Percentiles rank a stretch among this genome's conserved stretches.
Evolutionary conservation across 2,888 invertebrate genomes (phyloP).

Genomic region (Athalia circularis): DNA sequence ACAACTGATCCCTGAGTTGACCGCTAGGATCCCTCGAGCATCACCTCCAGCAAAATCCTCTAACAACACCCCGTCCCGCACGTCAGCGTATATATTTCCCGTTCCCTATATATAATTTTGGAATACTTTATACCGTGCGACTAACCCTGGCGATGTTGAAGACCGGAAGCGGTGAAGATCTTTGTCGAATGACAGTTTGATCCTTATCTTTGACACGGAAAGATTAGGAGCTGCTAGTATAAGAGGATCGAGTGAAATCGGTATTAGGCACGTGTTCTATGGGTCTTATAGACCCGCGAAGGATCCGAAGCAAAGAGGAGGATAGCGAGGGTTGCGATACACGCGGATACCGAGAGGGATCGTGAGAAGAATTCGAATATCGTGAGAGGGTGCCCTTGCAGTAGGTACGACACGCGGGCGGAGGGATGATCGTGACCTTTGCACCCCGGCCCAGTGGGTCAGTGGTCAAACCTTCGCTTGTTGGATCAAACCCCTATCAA

Average conservation of each 20-base stretch:
- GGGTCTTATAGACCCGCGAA: slow-evolving; percentile 7
- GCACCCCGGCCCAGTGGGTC: slow-evolving; percentile 60
- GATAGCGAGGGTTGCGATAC: slow-evolving; percentile 5
- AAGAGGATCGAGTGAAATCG: slow-evolving; percentile 31
- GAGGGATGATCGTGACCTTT: slow-evolving; percentile 45
- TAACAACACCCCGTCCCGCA: slow-evolving; percentile 19
- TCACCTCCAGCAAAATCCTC: slow-evolving; percentile 33
- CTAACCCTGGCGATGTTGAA: not conserved
- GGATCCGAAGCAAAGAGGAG: not conserved
- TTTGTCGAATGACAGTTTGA: slow-evolving; percentile 14
- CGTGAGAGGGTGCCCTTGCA: slow-evolving; percentile 16
- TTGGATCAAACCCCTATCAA: slow-evolving; percentile 59
- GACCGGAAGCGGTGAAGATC: not conserved
- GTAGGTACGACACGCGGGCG: not conserved
- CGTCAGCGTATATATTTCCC: not conserved
- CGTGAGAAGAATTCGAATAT: slow-evolving; percentile 41
- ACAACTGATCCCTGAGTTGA: slow-evolving; percentile 34
- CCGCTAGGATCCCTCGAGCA: slow-evolving; percentile 39
- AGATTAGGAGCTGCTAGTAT: slow-evolving; percentile 21
- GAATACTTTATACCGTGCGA: not conserved
- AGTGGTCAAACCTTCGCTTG: slow-evolving; percentile 62
- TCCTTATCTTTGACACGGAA: slow-evolving; percentile 21
- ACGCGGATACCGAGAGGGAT: slow-evolving; percentile 22
- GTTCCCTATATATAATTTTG: not conserved
- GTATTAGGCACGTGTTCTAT: slow-evolving; percentile 21